Evolutionary conservation across 2,888 invertebrate genomes (phyloP).

Genomic region (Autographa gamma): DNA sequence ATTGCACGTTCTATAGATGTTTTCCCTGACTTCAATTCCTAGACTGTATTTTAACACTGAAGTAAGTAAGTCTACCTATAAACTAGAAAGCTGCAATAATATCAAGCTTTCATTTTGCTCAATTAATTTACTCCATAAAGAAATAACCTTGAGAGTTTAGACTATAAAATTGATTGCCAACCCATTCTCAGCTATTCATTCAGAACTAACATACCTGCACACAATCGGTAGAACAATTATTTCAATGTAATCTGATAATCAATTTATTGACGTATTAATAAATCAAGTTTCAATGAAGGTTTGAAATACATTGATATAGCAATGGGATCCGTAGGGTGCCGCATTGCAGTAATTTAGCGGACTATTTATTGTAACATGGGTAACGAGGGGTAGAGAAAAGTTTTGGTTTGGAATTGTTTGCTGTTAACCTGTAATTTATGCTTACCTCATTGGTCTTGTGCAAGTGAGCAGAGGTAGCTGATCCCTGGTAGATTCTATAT

Average conservation of each 20-base stretch:
- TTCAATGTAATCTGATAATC: constrained; percentile 34
- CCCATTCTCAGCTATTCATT: constrained; percentile 6
- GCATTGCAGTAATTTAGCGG: constrained; percentile 49
- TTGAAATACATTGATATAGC: constrained; percentile 21
- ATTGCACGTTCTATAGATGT: no score
- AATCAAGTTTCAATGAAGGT: constrained; percentile 24
- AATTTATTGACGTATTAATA: constrained; percentile 46
- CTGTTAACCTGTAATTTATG: constrained; percentile 31
- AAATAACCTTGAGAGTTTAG: not conserved
- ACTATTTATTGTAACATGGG: constrained; percentile 22
- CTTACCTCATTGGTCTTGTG: not conserved
- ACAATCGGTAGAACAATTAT: constrained; percentile 12
- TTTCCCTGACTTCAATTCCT: no score
- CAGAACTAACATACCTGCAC: constrained; percentile 1
- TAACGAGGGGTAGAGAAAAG: constrained; percentile 36
- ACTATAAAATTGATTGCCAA: not conserved
- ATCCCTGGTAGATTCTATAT: not conserved
- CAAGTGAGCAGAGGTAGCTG: not conserved
- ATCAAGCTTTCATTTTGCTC: constrained; percentile 14
- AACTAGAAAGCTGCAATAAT: constrained; percentile 9
- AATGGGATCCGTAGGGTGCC: constrained; percentile 33
- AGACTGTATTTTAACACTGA: not conserved
- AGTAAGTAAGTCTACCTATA: not conserved
- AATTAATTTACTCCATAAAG: not conserved
- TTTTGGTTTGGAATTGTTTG: constrained; percentile 44